A percentile compares a stretch with the other conserved stretches of the same genome.
These are phyloP conservation scores for Lochmaea capreae DNA, from an alignment of 2,888 invertebrate genomes.

Conservation along the genomic window DNA sequence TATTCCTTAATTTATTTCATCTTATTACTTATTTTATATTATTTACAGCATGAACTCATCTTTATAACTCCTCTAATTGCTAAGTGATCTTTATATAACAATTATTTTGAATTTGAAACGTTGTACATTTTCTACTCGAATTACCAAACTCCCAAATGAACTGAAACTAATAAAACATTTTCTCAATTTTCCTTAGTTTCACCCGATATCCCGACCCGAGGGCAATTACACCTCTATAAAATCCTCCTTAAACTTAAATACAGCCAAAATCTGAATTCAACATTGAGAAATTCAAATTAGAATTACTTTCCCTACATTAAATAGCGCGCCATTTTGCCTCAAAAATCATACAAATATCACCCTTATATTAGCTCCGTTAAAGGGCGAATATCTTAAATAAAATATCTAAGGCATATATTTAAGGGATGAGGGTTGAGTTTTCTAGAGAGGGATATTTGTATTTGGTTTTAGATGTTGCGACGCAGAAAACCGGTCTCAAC, in stretches of 20 bases:
- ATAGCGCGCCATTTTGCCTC: constrained; percentile 63
- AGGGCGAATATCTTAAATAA: constrained; percentile 61
- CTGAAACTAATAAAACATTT: constrained; percentile 47
- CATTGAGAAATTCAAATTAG: constrained; percentile 62
- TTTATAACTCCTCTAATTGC: too few relatives aligned
- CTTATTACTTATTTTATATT: too few relatives aligned
- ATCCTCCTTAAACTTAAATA: constrained; percentile 64
- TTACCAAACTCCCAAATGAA: constrained; percentile 10
- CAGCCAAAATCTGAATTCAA: constrained; percentile 61
- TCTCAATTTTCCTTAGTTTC: constrained; percentile 45
- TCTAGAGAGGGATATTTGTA: constrained; percentile 60
- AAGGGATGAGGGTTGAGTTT: constrained; percentile 60
- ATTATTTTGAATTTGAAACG: constrained; percentile 2
- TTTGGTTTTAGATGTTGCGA: constrained; percentile 52
- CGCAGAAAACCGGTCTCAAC: constrained; percentile 39
- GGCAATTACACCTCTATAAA: constrained; percentile 57
- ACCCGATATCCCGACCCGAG: constrained; percentile 29
- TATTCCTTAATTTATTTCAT: too few relatives aligned
- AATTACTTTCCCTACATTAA: constrained; percentile 65
- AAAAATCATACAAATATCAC: constrained; percentile 60
- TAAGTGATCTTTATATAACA: not conserved
- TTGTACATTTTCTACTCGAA: constrained; percentile 15
- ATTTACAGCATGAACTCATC: too few relatives aligned
- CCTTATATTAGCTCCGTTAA: constrained; percentile 57
- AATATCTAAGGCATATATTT: constrained; percentile 61